Conservation (phyloP, 1,140 invertebrate species). For the Drosophila simulans region DNA sequence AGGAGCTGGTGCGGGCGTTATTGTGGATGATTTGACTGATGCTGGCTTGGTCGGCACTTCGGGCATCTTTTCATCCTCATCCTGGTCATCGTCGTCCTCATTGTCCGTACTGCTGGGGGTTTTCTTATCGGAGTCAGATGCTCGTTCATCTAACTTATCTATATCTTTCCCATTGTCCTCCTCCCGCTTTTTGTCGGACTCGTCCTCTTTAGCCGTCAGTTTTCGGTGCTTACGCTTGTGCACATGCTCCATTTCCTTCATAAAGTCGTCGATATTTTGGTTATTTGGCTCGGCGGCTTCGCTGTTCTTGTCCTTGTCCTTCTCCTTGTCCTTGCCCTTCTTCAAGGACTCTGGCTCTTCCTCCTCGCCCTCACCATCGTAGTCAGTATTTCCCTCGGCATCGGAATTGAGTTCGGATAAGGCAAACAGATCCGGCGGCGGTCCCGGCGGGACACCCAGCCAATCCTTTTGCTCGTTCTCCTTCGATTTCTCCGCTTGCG, state of each 20-base stretch:
- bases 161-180: slow-evolving; percentile 35
- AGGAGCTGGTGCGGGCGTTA: slow-evolving; percentile 38
- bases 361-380: slow-evolving; percentile 50
- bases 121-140: slow-evolving; percentile 49
- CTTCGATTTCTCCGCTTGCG: slow-evolving; percentile 52
- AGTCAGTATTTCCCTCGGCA: slow-evolving; percentile 86
- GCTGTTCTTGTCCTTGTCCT: slow-evolving; percentile 88
- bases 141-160: slow-evolving; percentile 28
- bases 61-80: slow-evolving; percentile 33
- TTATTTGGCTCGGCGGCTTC: slow-evolving; percentile 88
- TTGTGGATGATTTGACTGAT: slow-evolving; percentile 15
- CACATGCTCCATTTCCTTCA: slow-evolving; percentile 95
- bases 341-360: slow-evolving; percentile 86
- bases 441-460: slow-evolving; percentile 94
- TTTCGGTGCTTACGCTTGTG: slow-evolving; percentile 88
- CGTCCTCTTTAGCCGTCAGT: slow-evolving; percentile 40
- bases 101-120: slow-evolving; percentile 46
- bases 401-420: slow-evolving; percentile 85
- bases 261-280: slow-evolving; percentile 96
- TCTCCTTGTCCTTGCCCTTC: slow-evolving; percentile 90
- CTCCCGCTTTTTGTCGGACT: slow-evolving; percentile 15
- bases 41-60: slow-evolving; percentile 17
- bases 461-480: slow-evolving; percentile 86
- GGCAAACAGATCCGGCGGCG: slow-evolving; percentile 90
- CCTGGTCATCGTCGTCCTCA: slow-evolving; percentile 39